Percentiles rank a stretch among this genome's conserved stretches.
Evolutionary conservation across 2,797 vertebrate species (phyloP).

Genomic region (Rallus crepitans): DNA sequence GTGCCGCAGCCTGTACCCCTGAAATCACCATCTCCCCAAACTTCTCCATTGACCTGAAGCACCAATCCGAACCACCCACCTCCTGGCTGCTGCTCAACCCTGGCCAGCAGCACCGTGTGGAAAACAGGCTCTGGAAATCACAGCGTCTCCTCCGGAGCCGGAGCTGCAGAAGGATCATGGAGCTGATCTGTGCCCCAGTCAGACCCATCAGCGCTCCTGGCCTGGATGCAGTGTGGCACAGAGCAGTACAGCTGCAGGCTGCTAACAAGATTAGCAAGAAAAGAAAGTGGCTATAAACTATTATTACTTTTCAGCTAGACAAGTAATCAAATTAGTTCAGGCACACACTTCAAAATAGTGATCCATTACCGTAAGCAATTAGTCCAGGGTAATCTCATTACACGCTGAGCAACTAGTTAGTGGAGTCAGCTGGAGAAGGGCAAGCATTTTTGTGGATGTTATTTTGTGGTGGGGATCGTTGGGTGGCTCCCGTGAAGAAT

Average conservation of each 20-base stretch:
- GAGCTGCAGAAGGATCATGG: rapidly evolving
- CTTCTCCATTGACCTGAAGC: not conserved
- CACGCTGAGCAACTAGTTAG: conserved; percentile 35
- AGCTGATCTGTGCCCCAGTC: not conserved
- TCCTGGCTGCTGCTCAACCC: not conserved
- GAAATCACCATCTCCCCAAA: not conserved
- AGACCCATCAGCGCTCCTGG: not conserved
- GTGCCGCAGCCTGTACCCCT: not conserved
- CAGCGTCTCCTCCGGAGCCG: not conserved
- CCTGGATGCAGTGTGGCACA: not conserved
- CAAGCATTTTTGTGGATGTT: not conserved
- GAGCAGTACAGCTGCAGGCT: conserved; percentile 31
- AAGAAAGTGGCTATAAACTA: conserved; percentile 39
- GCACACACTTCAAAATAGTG: not conserved
- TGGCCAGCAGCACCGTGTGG: rapidly evolving
- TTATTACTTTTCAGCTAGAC: conserved; percentile 55
- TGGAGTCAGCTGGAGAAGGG: not conserved
- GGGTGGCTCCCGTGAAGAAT: not conserved
- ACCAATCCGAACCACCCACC: not conserved
- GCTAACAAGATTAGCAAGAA: conserved; percentile 57
- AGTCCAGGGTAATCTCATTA: conserved; percentile 51
- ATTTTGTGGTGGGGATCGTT: not conserved
- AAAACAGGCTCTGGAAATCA: not conserved
- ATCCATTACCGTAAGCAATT: conserved; percentile 52
- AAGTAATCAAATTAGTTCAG: conserved; percentile 66